Base-by-base conservation (phyloP, 2,888 invertebrate genomes). In the Corythucha ciliata region DNA sequence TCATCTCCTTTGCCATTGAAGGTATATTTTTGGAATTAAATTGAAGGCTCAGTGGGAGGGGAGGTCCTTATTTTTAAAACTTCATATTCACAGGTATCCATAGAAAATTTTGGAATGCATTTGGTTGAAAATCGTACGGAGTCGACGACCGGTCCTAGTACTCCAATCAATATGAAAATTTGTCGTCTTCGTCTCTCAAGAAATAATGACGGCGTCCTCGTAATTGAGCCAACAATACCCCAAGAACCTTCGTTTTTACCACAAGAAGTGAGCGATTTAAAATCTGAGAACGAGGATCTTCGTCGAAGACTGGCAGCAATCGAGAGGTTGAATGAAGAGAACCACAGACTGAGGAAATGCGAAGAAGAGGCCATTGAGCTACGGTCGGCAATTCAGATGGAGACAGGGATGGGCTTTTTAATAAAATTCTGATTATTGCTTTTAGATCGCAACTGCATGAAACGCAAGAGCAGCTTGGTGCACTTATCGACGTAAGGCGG, bases 1-100 rank as follows among this genome's bases (percentile, higher is more conserved):
- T 78, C 79, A 2, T 77, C 80, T 50, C 84, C 89, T 0, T 77
- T 91, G 69, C 90, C 91, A 4, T 72, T 90, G 63, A 79, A 86
- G 74, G 87, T 88, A 67, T 67, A 42, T 27, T 22, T 2, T 5
- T 6, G 12, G n/a, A n/a, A n/a, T n/a, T n/a, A n/a, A n/a, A n/a
- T n/a, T n/a, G n/a, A 29, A 29, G n/a, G 20, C 20, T 39, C 22
- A 21, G 40, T 21, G n/a, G 12, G 14, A 26, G 24, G 6, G 8
- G 21, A 20, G 16, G 8, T 24, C 26, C 18, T 42, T 42, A 25
- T 20, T n/a, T 25, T 14, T 14, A 25, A 20, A 10, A 40, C 21
- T 56, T 55, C 24, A 52, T 53, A 48, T 61, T 63, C 69, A 8
- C 68, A 87, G 86, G 73, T 86, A 10, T 69, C 76, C 56, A 68